A percentile compares a stretch with the other conserved stretches of the same genome.
Evolutionary conservation across 2,797 vertebrate species (phyloP).

Genomic region (Manis crassicaudata): DNA sequence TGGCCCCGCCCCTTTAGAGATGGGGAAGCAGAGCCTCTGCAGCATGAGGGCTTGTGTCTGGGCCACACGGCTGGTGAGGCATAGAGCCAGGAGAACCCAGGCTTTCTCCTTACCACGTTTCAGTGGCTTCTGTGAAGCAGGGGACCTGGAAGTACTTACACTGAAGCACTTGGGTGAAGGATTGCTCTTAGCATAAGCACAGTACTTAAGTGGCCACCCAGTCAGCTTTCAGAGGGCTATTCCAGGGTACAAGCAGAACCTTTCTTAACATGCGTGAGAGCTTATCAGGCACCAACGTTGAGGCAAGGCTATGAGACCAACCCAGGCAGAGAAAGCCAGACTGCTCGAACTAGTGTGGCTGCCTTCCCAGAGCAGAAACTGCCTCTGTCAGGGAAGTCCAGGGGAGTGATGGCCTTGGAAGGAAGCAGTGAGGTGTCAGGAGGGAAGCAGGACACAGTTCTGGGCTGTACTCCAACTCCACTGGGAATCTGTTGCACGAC

Average conservation of each 20-base stretch:
- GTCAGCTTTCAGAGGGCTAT: conserved; percentile 59
- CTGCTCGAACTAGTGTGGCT: not conserved
- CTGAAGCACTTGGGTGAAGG: conserved; percentile 71
- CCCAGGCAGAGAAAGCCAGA: not conserved
- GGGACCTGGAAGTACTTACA: conserved; percentile 71
- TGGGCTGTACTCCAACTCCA: not conserved
- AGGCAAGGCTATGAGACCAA: not conserved
- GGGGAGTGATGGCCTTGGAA: not conserved
- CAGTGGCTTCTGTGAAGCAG: not conserved
- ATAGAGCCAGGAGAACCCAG: not conserved
- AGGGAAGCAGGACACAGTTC: not conserved
- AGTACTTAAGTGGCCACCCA: conserved; percentile 78
- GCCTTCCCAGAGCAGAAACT: not conserved
- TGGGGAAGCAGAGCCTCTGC: not conserved
- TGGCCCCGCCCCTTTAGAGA: not conserved
- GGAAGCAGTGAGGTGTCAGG: not conserved
- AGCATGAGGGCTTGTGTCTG: not conserved
- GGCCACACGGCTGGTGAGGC: not conserved
- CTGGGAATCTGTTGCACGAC: not conserved
- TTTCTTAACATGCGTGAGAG: conserved; percentile 53
- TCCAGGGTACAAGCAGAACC: conserved; percentile 50
- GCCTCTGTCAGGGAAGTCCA: not conserved
- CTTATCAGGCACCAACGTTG: conserved; percentile 28
- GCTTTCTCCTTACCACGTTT: conserved; percentile 45
- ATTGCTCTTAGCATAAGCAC: conserved; percentile 74